These are phyloP conservation scores for Megaceryle torquata DNA, from an alignment of 2,113 vertebrate species.

Conservation along the genomic window DNA sequence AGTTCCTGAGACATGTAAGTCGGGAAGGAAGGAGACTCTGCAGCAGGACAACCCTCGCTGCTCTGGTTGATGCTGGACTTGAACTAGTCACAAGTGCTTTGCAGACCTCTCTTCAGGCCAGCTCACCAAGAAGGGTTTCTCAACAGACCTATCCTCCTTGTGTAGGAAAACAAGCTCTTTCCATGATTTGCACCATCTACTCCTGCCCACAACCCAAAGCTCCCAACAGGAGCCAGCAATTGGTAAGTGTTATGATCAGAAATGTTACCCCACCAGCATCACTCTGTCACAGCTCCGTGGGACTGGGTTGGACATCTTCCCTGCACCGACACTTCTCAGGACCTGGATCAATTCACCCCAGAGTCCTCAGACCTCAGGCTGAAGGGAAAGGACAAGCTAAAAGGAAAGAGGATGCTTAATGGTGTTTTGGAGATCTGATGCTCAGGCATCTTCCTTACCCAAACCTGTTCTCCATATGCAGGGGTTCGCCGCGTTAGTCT, in stretches of 20 bases:
- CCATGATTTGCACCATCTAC: background rate
- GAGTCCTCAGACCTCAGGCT: background rate
- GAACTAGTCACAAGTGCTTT: background rate
- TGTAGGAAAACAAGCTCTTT: background rate
- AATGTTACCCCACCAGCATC: background rate
- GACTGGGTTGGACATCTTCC: background rate
- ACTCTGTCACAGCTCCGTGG: rapidly evolving
- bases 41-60: background rate
- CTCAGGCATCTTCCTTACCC: background rate
- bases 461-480: rapidly evolving
- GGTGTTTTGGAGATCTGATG: background rate
- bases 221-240: background rate
- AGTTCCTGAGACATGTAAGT: background rate
- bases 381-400: background rate
- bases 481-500: rapidly evolving
- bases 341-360: background rate
- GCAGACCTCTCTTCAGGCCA: background rate
- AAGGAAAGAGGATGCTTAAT: background rate
- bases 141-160: background rate
- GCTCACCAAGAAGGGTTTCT: background rate
- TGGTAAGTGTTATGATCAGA: background rate
- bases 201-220: background rate
- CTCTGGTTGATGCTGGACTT: background rate
- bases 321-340: background rate
- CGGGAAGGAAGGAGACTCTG: background rate